Evolutionary conservation across 2,113 vertebrate species (phyloP).

Genomic region (Monopterus albus): DNA sequence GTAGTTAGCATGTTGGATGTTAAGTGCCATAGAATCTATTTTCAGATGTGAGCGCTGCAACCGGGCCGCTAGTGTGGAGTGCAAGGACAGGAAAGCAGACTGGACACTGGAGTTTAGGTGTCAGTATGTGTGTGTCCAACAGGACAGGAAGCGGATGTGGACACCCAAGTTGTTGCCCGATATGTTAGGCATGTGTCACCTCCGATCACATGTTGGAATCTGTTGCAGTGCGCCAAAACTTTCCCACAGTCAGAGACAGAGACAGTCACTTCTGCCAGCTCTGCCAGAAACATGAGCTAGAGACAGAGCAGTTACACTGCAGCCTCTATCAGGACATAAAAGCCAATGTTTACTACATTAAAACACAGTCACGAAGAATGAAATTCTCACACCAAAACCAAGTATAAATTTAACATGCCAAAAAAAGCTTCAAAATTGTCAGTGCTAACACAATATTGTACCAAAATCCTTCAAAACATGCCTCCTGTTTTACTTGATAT

Average conservation of each 20-base stretch:
- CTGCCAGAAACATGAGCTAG: conserved; percentile 11
- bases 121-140: conserved; percentile 33
- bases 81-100: conserved; percentile 61
- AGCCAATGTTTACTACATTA: too few species aligned
- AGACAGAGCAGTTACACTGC: conserved; percentile 5
- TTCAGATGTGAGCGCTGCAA: conserved; percentile 70
- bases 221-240: conserved; percentile 57
- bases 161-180: conserved; percentile 69
- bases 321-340: background rate
- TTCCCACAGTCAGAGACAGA: conserved; percentile 67
- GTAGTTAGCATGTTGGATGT: conserved; percentile 60
- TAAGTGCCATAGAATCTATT: conserved; percentile 72
- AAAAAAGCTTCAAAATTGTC: too few species aligned
- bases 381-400: background rate
- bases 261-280: conserved; percentile 25
- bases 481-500: too few species aligned
- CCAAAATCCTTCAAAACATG: too few species aligned
- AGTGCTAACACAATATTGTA: too few species aligned
- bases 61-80: conserved; percentile 39
- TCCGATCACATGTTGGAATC: conserved; percentile 68
- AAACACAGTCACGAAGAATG: too few species aligned
- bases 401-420: too few species aligned
- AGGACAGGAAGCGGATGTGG: conserved; percentile 71
- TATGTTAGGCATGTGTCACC: conserved; percentile 73
- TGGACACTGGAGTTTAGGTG: conserved; percentile 59